Base-by-base conservation (phyloP, 2,888 invertebrate genomes). In the Polydrusus tereticollis region DNA sequence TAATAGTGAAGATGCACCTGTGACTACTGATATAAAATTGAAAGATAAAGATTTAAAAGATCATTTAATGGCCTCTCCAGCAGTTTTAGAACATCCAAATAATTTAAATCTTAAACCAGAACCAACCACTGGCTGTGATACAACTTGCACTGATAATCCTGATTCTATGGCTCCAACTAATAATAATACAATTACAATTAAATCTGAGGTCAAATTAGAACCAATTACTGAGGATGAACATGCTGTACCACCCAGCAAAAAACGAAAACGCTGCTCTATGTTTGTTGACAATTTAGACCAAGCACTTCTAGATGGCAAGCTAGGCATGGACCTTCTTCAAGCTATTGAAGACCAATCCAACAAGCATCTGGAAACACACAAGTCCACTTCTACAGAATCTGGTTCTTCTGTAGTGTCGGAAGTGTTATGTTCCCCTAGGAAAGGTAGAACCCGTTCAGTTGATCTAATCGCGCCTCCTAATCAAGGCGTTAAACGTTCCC, bases 291-390 rank as follows among this genome's bases (percentile, higher is more conserved):
- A 80, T 16, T 68, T 82, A 43, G 80, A 83, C 72, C 80, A 81
- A 74, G 75, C 79, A 59, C 74, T 83, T 47, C 75, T 83, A 45
- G 78, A 80, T 77, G 83, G 81, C n/a, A 83, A 84, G 74, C 78
- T 80, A 69, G 83, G 82, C 0, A 76, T 83, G 33, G 83, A 83
- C 14, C 76, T 83, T 47, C 75, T 83, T 45, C 81, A 80, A 55
- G 82, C 82, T 8, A 82, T 83, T 64, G 83, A 83, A 75, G 80
- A 82, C 69, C 82, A 83, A 76, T 80, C 82, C 23, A 82, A 80
- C 73, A 79, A 73, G 47, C 73, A 77, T 33, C 47, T 76, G 63
- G 75, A 75, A 57, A 75, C 74, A 50, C 79, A 79, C n/a, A 79
- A 78, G 33, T 81, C 80, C 14, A 79, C 78, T 74, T 81, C 78